Conservation (phyloP, 1,140 invertebrate genomes). For the Amphibalanus amphitrite region DNA sequence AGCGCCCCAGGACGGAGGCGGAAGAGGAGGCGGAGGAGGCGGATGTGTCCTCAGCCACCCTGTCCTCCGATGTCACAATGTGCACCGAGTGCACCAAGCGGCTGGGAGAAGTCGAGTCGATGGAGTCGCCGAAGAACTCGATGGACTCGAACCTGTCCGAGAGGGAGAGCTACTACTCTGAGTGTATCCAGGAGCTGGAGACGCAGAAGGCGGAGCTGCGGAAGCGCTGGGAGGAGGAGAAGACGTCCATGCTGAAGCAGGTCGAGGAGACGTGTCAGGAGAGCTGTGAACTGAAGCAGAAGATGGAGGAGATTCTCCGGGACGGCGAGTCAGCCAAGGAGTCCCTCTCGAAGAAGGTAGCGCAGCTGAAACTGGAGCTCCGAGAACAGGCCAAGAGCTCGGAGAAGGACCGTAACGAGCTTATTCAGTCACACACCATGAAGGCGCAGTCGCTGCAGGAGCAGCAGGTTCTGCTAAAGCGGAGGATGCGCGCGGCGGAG, state of each 20-base stretch:
- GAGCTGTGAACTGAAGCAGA: background rate
- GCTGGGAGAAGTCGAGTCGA: background rate
- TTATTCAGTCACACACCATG: background rate
- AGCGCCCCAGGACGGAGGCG: background rate
- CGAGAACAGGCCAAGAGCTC: background rate
- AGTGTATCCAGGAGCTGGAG: slow-evolving; percentile 1
- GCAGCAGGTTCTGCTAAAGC: background rate
- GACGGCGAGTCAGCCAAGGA: background rate
- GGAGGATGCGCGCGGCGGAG: slow-evolving; percentile 1
- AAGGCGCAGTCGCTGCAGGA: slow-evolving; percentile 6
- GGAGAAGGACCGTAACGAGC: background rate
- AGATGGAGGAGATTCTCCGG: background rate
- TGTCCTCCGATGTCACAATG: background rate
- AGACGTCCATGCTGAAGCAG: background rate
- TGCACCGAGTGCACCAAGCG: background rate
- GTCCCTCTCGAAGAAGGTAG: background rate
- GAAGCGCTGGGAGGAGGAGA: background rate
- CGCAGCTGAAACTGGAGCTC: background rate
- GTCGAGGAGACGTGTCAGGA: background rate
- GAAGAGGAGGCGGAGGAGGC: background rate
- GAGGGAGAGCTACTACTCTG: background rate
- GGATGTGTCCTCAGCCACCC: background rate
- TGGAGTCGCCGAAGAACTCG: background rate
- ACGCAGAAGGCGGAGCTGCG: background rate
- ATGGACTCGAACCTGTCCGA: background rate